phyloP scores from a whole-genome alignment of 2,113 vertebrate genomes.

The Anser brachyrhynchus region DNA sequence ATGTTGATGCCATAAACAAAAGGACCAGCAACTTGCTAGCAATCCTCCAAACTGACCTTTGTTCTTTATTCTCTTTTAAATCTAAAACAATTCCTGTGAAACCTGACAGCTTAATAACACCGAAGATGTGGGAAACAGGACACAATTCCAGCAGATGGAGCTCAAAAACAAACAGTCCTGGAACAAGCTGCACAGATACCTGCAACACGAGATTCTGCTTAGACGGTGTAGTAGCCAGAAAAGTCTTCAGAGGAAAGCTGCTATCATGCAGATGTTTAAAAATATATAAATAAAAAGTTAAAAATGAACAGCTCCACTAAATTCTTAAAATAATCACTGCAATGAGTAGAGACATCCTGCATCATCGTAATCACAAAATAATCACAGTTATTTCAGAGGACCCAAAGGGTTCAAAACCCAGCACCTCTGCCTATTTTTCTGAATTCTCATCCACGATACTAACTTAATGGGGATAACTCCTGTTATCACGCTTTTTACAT shows the following conservation, averaged over 20 bases:
- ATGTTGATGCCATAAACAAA: neutral
- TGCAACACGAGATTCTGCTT: neutral
- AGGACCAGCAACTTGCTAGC: neutral
- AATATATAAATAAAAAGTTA: neutral
- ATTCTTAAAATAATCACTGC: neutral
- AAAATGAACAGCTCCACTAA: neutral
- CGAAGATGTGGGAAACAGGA: neutral
- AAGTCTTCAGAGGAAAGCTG: neutral
- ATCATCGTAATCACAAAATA: neutral
- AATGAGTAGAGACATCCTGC: neutral
- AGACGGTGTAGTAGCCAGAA: neutral
- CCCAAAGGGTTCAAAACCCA: neutral
- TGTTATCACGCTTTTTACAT: neutral
- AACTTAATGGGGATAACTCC: neutral
- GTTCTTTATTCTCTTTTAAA: neutral
- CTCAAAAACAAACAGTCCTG: conserved; percentile 50
- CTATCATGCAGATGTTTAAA: neutral
- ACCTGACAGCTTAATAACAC: neutral
- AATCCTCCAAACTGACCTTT: neutral
- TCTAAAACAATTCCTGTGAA: neutral
- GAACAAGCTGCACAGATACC: neutral
- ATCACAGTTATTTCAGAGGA: neutral
- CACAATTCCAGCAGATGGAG: conserved; percentile 67
- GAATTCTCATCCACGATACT: neutral
- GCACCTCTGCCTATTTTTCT: neutral